Evolutionary conservation across 2,113 vertebrate genomes (phyloP), one percentile per base, ranked within the genome.

Genomic region (Barnardius zonarius): DNA sequence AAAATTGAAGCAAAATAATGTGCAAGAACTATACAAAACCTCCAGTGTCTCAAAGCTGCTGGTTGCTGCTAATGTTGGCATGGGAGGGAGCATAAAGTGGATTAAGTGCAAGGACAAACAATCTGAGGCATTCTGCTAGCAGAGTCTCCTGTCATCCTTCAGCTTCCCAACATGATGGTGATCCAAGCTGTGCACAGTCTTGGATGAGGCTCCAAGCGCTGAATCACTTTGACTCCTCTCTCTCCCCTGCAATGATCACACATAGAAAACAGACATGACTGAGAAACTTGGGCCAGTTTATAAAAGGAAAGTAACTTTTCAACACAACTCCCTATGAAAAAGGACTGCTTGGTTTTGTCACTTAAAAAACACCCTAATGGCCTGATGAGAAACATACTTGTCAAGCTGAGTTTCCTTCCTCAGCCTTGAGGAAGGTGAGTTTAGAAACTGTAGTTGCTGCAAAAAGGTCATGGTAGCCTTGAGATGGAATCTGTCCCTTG

Each of bases 41-140:
- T 90, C 66, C 52, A 95, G 57, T 97, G 96, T 97, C 87, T 88
- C 61, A 64, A n/a, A 92, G 90, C 79, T 95, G 90, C 86, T 94
- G 69, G 55, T 96, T 83, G 68, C 85, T 95, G 94, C 96, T 95
- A 90, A 67, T 83, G 85, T 96, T 97, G 96, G 93, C 90, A 91
- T 86, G 83, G 88, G 63, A 92, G 85, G 89, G 91, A 91, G 64
- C 55, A 52, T 86, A 81, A 95, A 96, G 92, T 94, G 88, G 86
- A 96, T 96, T 94, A 96, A 97, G 74, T 78, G 87, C 74, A 90
- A 96, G 93, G 93, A 89, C 94, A 93, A 96, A 95, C 92, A 96
- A 91, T 92, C 73, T 61, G 85, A 95, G 78, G 80, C 82, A 84
- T 88, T 96, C 83, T 83, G 83, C 83, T 96, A 87, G 92, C 63